Evolutionary conservation across 2,888 invertebrate species (phyloP).

Genomic region (Cyrtodaria siliqua): DNA sequence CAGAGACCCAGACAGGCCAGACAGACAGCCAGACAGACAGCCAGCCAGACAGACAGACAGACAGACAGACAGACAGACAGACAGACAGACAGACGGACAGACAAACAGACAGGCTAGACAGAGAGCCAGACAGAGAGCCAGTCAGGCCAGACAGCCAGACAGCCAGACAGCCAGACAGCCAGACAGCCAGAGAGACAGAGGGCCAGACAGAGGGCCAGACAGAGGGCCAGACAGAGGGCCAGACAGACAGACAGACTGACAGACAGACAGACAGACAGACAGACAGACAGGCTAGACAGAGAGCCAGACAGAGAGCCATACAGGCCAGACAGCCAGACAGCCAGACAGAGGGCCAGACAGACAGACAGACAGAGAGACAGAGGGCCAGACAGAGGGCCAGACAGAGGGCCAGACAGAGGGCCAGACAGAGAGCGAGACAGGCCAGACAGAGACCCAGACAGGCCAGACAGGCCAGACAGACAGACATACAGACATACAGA

Average conservation of each 20-base stretch:
- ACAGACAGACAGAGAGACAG: neutral
- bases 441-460: neutral
- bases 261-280: conserved; percentile 4
- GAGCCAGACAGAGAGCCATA: too few species aligned
- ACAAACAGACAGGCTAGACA: conserved; percentile 1
- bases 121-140: too few species aligned
- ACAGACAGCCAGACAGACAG: neutral
- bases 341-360: neutral
- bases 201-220: neutral
- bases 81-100: too few species aligned
- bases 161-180: neutral
- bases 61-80: too few species aligned
- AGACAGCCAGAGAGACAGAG: neutral
- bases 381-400: neutral
- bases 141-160: too few species aligned
- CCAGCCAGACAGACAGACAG: too few species aligned
- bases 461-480: neutral
- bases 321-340: neutral
- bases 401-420: neutral
- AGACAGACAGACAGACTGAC: neutral
- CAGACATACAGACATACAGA: too few species aligned
- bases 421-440: neutral
- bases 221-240: neutral
- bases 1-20: neutral
- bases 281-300: neutral